These are phyloP conservation scores for Microtus richardsoni DNA, from an alignment of 2,113 vertebrate species.

Conservation along the genomic window DNA sequence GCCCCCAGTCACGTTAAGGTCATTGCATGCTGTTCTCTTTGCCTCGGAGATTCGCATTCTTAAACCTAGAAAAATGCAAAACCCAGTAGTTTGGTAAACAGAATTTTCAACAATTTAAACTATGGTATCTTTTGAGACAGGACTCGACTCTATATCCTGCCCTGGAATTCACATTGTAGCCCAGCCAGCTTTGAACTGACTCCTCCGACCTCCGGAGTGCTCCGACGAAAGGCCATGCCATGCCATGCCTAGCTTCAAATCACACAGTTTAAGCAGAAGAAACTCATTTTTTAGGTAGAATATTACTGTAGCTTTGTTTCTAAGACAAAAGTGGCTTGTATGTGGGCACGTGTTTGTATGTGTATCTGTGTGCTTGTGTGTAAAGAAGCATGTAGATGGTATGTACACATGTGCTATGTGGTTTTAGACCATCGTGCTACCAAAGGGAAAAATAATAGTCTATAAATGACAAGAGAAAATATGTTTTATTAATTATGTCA, in stretches of 20 bases:
- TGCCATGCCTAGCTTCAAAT: not conserved
- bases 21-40: not conserved
- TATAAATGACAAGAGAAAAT: not conserved
- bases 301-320: slow-evolving; percentile 50
- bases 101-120: slow-evolving; percentile 24
- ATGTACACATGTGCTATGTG: not conserved
- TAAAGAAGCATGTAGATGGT: not conserved
- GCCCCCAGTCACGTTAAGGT: not conserved
- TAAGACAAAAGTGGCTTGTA: not conserved
- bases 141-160: no score
- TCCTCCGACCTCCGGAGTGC: not conserved
- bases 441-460: slow-evolving; percentile 23
- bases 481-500: slow-evolving; percentile 34
- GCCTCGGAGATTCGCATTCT: not conserved
- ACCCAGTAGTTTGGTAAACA: not conserved
- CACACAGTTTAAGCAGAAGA: slow-evolving; percentile 3
- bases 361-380: not conserved
- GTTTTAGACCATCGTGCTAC: not conserved
- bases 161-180: not conserved
- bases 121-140: not conserved
- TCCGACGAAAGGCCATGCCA: not conserved
- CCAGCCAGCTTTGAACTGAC: not conserved
- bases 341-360: not conserved
- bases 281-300: slow-evolving; percentile 5
- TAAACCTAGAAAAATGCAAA: slow-evolving; percentile 16